Evolutionary conservation across 2,888 invertebrate genomes (phyloP), one percentile per base, ranked within the genome.

Genomic region (Tetrapedia diversipes): DNA sequence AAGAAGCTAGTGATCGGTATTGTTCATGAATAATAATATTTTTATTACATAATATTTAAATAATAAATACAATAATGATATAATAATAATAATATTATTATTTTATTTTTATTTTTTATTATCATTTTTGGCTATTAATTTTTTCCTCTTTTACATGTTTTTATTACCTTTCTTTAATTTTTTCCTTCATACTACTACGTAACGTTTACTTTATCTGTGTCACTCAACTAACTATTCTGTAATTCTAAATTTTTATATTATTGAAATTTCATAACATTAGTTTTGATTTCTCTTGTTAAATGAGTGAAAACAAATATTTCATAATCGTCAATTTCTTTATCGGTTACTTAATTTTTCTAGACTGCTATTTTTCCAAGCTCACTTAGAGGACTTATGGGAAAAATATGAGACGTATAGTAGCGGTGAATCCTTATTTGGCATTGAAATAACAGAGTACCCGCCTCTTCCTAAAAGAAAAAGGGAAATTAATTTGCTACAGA

Each of bases 381-480:
- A 95, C 79, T 97, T 97, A 88, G 97, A 98, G 89, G 96, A 97
- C 57, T 92, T 98, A 14, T 96, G 95, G 95, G 93, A 95, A 60
- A 94, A 95, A 87, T 97, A 94, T 86, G 95, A 96, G 91, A 97
- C 96, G 92, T 97, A 96, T 90, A 95, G 95, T 49, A 96, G 94
- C 84, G 97, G 97, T 37, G 97, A 98, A 92, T 95, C 94, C 81
- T 91, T 98, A 57, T 98, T 98, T 89, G 97, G 97, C 0, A 93
- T 98, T 89, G 95, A 95, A 82, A 94, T 96, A 7, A 95, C 96
- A 22, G 96, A 97, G 71, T 98, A 97, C 92, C 97, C 97, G 0
- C 93, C 95, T 72, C 91, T 98, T 60, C 94, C 95, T 76, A 94
- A 95, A 84, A 95, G 96, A 81, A 97, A 96, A 90, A 96, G 95